Percentiles rank a stretch among this genome's conserved stretches.
phyloP scores from a whole-genome alignment of 2,113 vertebrate species.

The Melierax canorus region DNA sequence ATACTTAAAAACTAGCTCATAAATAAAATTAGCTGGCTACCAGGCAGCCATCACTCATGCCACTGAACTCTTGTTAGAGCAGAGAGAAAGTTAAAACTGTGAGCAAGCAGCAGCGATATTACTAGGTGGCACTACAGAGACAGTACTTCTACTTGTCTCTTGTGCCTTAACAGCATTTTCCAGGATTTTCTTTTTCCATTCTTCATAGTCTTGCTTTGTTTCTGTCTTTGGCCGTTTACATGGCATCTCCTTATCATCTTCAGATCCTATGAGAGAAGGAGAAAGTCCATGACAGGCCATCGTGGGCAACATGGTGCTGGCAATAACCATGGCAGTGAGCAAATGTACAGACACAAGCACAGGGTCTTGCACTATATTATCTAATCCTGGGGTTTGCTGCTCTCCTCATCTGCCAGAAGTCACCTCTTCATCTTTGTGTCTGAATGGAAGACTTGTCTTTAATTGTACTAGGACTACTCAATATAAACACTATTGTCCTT shows the following conservation, averaged over 20 bases:
- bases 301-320: background rate
- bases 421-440: background rate
- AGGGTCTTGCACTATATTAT: background rate
- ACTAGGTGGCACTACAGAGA: background rate
- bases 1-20: background rate
- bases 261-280: background rate
- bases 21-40: background rate
- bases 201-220: conserved; percentile 78
- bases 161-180: conserved; percentile 81
- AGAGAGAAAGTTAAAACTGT: background rate
- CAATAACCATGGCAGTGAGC: background rate
- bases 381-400: background rate
- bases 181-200: conserved; percentile 86
- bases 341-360: background rate
- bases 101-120: background rate
- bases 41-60: background rate
- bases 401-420: background rate
- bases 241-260: conserved; percentile 53
- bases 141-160: background rate
- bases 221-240: conserved; percentile 64
- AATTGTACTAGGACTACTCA: background rate
- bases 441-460: background rate
- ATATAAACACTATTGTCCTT: background rate
- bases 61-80: background rate
- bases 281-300: background rate